Evolutionary conservation across 1,140 invertebrate species (phyloP), one percentile per base, ranked within the genome.

Genomic region (Drosophila kohkoa): DNA sequence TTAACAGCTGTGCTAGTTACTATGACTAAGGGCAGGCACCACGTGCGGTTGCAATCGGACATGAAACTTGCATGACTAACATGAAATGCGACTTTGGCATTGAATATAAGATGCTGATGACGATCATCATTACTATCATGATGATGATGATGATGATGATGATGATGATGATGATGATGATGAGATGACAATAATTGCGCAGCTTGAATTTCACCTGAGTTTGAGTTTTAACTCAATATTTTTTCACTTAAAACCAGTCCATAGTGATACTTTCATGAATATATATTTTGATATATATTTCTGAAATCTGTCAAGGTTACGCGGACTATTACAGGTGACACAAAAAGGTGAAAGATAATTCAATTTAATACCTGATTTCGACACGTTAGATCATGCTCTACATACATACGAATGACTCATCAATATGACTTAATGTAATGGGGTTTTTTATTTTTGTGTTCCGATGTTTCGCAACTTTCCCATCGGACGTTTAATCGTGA

Each of bases 1-100:
- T 83, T 79, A 65, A 66, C 80, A 83, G 80, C 69, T 82, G 70
- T 65, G 49, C 66, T 86, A 77, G 25, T 63, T 52, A 46, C 45
- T 77, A 79, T 87, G 77, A 88, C 83, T 87, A 88, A 87, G 85
- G 82, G 82, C 73, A 16, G 83, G 82, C 73, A 16, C 10, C 25
- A n/a, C 45, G 3, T 32, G 57, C 52, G 54, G 58, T 15, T 78
- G 82, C 82, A 87, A 70, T 72, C 59, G 48, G 32, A 28, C 60
- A 57, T 59, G 73, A 80, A 77, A 68, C 51, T 66, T 72, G 70
- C 45, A 82, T 89, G 85, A 88, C 83, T 83, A 87, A 88, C 68
- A 45, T 43, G 51, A 75, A 63, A 65, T 68, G 49, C 45, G 43
- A 49, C 69, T 81, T 71, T 88, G 83, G 72, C 83, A 88, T 87